Evolutionary conservation across 1,140 invertebrate species (phyloP).

Genomic region (Pachyrhynchus sulphureomaculatus): DNA sequence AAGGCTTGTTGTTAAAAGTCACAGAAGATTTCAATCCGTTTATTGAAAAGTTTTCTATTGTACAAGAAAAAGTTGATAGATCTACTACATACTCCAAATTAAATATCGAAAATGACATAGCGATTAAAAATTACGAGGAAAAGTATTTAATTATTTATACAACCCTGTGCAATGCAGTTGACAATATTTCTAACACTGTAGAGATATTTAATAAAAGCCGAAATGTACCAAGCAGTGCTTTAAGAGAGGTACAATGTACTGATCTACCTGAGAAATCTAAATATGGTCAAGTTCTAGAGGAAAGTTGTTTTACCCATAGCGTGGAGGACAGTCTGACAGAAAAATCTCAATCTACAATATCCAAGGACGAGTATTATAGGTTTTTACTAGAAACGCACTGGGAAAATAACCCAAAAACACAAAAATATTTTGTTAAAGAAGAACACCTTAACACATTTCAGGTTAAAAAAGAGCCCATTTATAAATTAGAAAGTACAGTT

Average conservation of each 20-base stretch:
- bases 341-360: neutral
- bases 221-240: neutral
- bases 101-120: neutral
- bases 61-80: no score
- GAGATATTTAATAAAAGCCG: neutral
- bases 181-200: constrained; percentile 18
- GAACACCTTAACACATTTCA: neutral
- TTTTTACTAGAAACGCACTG: neutral
- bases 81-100: neutral
- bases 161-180: constrained; percentile 15
- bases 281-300: neutral
- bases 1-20: constrained; percentile 7
- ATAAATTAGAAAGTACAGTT: neutral
- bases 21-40: neutral
- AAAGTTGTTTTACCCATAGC: neutral
- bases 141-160: constrained; percentile 31
- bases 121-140: constrained; percentile 4
- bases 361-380: neutral
- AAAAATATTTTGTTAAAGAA: neutral
- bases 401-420: neutral
- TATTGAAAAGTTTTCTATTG: neutral
- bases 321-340: neutral
- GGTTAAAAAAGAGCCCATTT: no score
- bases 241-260: neutral
- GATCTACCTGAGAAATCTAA: neutral